A percentile compares a stretch with the other conserved stretches of the same genome.
These are phyloP conservation scores for Arion vulgaris DNA, from an alignment of 1,140 invertebrate species.

Conservation along the genomic window DNA sequence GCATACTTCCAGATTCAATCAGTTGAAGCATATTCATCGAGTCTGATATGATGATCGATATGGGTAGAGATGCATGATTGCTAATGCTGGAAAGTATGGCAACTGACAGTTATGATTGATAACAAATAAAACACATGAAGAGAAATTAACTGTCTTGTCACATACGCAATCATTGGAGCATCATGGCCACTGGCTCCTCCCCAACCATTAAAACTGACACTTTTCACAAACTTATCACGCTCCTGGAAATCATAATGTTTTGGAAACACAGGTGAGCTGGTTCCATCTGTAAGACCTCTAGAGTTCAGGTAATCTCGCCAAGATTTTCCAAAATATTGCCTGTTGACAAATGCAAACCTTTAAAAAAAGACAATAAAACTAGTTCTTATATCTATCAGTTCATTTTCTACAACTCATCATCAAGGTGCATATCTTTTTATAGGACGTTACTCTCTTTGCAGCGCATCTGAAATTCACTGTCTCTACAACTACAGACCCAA, in stretches of 20 bases:
- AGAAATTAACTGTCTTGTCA: too few relatives aligned
- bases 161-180: constrained; percentile 70
- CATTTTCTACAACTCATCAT: too few relatives aligned
- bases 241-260: constrained; percentile 59
- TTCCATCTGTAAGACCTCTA: constrained; percentile 56
- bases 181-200: constrained; percentile 70
- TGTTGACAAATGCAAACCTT: constrained; percentile 15
- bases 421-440: too few relatives aligned
- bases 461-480: too few relatives aligned
- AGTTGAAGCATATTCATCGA: too few relatives aligned
- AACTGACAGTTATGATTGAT: too few relatives aligned
- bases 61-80: too few relatives aligned
- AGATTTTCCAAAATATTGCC: constrained; percentile 62
- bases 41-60: too few relatives aligned
- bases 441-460: too few relatives aligned
- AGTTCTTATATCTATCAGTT: background rate
- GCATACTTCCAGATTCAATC: too few relatives aligned
- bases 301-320: constrained; percentile 66
- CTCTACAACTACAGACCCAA: too few relatives aligned
- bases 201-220: constrained; percentile 63
- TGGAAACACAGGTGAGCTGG: constrained; percentile 58
- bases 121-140: background rate
- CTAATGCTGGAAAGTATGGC: too few relatives aligned
- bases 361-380: background rate
- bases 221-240: constrained; percentile 67